Conservation (phyloP, 2,113 vertebrate genomes). For the Cricetomys ansorgei region DNA sequence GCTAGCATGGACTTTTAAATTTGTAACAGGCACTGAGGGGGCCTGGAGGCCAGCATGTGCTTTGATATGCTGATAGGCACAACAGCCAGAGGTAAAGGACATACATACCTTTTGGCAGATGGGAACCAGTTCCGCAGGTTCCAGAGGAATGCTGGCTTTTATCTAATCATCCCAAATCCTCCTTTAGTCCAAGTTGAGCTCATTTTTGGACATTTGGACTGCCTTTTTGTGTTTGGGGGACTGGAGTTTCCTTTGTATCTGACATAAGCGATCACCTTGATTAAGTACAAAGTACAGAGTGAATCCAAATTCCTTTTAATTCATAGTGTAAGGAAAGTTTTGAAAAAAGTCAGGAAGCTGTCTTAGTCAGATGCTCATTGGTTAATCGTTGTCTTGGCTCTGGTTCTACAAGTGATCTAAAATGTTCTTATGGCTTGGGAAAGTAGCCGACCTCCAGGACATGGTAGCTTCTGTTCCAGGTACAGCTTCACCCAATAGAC, state of each 20-base stretch:
- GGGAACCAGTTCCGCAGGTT: background rate
- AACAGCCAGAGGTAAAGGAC: background rate
- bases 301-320: background rate
- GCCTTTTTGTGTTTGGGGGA: background rate
- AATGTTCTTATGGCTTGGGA: background rate
- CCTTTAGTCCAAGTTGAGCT: background rate
- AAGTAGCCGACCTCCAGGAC: background rate
- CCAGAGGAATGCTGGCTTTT: background rate
- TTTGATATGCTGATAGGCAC: background rate
- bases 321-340: background rate
- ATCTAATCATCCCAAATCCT: background rate
- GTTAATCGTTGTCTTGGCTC: background rate
- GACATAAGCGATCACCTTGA: background rate
- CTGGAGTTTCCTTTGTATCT: background rate
- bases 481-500: background rate
- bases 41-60: background rate
- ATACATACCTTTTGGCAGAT: background rate
- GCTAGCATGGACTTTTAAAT: background rate
- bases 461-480: background rate
- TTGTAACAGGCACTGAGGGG: background rate
- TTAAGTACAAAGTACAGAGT: background rate
- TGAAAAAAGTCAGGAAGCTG: background rate
- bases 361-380: background rate
- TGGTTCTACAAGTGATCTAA: background rate
- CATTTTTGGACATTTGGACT: background rate